Percentiles rank a stretch among this genome's conserved stretches.
These are phyloP conservation scores for Parauchenoglanis ngamensis DNA, from an alignment of 2,797 vertebrate genomes.

Conservation along the genomic window DNA sequence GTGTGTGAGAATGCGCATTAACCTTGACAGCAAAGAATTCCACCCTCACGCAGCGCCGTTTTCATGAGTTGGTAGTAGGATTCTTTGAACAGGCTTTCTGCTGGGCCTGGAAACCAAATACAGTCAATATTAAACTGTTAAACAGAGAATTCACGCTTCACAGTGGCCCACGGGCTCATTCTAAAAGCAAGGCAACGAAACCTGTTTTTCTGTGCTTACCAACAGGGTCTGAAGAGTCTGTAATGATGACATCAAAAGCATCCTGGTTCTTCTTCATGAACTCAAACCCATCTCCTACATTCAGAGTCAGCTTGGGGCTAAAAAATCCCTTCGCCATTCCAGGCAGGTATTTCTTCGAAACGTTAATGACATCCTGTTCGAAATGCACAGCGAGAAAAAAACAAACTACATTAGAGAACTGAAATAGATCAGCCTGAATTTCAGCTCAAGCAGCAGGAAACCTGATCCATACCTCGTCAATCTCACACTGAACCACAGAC, in stretches of 20 bases:
- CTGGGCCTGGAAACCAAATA: constrained; percentile 78
- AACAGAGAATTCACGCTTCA: too few species aligned
- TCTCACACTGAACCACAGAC: constrained; percentile 93
- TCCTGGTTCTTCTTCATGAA: constrained; percentile 99
- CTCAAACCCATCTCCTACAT: constrained; percentile 95
- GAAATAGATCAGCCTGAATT: not conserved
- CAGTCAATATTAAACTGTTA: constrained; percentile 26
- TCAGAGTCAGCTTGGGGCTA: constrained; percentile 90
- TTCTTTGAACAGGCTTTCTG: constrained; percentile 97
- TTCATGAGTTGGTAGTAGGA: constrained; percentile 98
- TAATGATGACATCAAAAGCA: constrained; percentile 96
- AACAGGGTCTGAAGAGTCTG: constrained; percentile 96
- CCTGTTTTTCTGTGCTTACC: constrained; percentile 74
- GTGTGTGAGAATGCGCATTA: not conserved
- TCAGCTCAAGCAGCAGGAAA: not conserved
- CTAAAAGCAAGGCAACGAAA: not conserved
- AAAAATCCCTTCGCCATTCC: constrained; percentile 95
- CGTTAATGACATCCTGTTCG: constrained; percentile 91
- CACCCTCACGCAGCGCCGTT: constrained; percentile 86
- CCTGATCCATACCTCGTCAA: constrained; percentile 84
- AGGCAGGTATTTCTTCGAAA: constrained; percentile 93
- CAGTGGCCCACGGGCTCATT: not conserved
- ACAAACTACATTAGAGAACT: not conserved
- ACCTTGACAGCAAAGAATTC: constrained; percentile 98
- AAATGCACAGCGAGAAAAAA: not conserved